Evolutionary conservation across 2,797 vertebrate genomes (phyloP).

Genomic region (Carapus acus): DNA sequence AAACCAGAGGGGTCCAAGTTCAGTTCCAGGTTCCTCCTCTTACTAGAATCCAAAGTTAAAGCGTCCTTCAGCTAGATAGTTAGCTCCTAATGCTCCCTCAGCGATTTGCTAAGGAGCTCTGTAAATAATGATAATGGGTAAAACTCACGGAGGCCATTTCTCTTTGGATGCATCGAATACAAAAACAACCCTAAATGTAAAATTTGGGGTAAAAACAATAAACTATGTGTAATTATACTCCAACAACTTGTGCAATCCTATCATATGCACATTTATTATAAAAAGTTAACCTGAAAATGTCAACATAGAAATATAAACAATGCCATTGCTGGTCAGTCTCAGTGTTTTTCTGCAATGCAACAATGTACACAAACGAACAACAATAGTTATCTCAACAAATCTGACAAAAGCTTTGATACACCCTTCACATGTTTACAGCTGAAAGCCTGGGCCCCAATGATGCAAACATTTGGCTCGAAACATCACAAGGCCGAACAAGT

Average conservation of each 20-base stretch:
- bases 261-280: not conserved
- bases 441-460: not conserved
- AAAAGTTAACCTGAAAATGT: not conserved
- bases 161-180: too few species aligned
- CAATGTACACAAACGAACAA: not conserved
- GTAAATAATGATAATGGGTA: too few species aligned
- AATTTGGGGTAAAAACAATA: too few species aligned
- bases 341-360: conserved; percentile 3
- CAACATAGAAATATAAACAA: conserved; percentile 9
- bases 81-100: too few species aligned
- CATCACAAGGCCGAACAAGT: not conserved
- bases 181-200: too few species aligned
- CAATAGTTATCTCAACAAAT: not conserved
- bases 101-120: too few species aligned
- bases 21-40: too few species aligned
- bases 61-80: too few species aligned
- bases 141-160: too few species aligned
- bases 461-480: not conserved
- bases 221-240: too few species aligned
- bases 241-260: not conserved
- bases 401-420: not conserved
- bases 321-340: conserved; percentile 6
- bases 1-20: too few species aligned
- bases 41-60: too few species aligned
- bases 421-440: not conserved